Percentiles rank a stretch among this genome's conserved stretches.
Evolutionary conservation across 2,888 invertebrate species (phyloP).

Genomic region (Stratiomys singularior): DNA sequence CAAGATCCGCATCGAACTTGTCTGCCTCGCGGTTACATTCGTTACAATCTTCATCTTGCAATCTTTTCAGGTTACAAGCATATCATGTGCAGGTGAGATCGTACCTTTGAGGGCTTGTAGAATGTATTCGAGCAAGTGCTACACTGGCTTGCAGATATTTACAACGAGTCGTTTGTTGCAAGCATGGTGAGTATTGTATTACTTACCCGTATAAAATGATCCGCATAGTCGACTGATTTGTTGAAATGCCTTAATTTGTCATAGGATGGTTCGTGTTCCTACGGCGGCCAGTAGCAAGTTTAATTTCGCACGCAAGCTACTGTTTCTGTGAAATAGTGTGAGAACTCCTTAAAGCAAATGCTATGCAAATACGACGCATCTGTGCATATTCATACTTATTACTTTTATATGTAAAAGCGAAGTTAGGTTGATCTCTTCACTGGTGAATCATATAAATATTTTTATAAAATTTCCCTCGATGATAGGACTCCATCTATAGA

Average conservation of each 20-base stretch:
- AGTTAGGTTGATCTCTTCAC: too few relatives aligned
- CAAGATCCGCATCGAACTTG: constrained; percentile 31
- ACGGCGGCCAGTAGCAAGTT: neutral
- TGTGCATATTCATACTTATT: too few relatives aligned
- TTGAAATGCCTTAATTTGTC: constrained; percentile 45
- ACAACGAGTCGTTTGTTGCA: constrained; percentile 10
- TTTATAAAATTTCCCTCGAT: too few relatives aligned
- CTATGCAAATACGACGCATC: too few relatives aligned
- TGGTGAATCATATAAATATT: too few relatives aligned
- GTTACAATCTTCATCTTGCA: constrained; percentile 30
- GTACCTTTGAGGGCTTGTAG: constrained; percentile 33
- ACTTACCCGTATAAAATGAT: constrained; percentile 8
- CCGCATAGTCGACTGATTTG: constrained; percentile 19
- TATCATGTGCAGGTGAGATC: constrained; percentile 41
- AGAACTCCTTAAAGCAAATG: too few relatives aligned
- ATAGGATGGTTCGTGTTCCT: neutral
- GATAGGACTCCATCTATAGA: too few relatives aligned
- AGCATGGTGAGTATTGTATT: constrained; percentile 14
- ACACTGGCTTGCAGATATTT: neutral
- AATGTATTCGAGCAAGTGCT: constrained; percentile 38
- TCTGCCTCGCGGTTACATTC: constrained; percentile 7
- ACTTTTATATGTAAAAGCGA: too few relatives aligned
- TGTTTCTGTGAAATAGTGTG: too few relatives aligned
- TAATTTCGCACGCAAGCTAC: neutral
- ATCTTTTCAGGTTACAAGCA: constrained; percentile 10